Percentiles rank a stretch among this genome's conserved stretches.
Conservation (phyloP, 2,113 vertebrate genomes). For the Ptychochromis oligacanthus region DNA sequence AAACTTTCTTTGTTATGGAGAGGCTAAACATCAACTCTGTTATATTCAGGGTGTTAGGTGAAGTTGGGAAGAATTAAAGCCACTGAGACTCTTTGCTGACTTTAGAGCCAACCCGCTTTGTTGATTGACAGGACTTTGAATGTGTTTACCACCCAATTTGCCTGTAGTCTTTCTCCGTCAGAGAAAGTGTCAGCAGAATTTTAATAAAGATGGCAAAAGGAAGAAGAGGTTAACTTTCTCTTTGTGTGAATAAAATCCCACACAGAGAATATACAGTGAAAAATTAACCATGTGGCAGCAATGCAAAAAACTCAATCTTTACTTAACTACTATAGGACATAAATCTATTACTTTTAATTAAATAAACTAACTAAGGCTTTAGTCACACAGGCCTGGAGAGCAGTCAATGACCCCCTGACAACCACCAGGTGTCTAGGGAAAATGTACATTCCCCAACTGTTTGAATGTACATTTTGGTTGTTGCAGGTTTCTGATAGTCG, state of each 20-base stretch:
- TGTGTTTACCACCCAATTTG: constrained; percentile 43
- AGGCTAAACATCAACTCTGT: constrained; percentile 37
- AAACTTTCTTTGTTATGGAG: neutral
- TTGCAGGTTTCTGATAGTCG: no score
- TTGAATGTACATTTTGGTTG: no score
- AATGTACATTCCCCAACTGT: no score
- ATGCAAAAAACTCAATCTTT: neutral
- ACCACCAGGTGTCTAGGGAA: no score
- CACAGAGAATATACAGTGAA: neutral
- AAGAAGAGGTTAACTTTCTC: constrained; percentile 1
- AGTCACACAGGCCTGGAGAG: no score
- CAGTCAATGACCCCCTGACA: no score
- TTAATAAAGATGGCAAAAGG: neutral
- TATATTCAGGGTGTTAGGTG: constrained; percentile 8
- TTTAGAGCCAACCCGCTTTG: constrained; percentile 14
- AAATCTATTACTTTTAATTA: neutral
- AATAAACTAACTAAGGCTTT: neutral
- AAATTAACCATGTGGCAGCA: neutral
- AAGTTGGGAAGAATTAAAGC: constrained; percentile 34
- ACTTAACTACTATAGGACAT: neutral
- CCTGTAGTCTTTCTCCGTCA: constrained; percentile 11
- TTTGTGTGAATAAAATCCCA: neutral
- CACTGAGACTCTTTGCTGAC: constrained; percentile 24
- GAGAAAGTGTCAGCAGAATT: constrained; percentile 16
- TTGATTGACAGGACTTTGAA: constrained; percentile 46